Evolutionary conservation across 92 coral and sea anemone species (phyloP).

Genomic region (Parazoanthus darwini): DNA sequence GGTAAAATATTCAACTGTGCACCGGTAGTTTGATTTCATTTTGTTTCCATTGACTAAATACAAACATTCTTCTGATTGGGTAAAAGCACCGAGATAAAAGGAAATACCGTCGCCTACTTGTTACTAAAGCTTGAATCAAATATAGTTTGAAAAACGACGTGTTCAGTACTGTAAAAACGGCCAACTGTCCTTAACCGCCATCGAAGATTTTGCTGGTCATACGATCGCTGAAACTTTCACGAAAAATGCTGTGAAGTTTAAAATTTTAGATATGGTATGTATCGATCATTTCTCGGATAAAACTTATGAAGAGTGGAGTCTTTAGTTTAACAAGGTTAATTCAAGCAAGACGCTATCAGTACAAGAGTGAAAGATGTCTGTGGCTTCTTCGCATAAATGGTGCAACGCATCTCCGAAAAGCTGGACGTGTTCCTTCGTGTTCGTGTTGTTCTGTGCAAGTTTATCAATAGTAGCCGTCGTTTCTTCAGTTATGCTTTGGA

Average conservation of each 20-base stretch:
- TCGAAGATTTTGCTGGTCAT: background rate
- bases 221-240: background rate
- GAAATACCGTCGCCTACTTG: no score
- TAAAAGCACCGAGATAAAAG: no score
- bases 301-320: background rate
- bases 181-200: no score
- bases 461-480: background rate
- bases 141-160: background rate
- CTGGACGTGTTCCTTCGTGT: background rate
- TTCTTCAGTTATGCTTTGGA: conserved; percentile 8
- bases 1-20: background rate
- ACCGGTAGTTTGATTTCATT: background rate
- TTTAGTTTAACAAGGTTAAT: background rate
- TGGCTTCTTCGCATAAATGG: background rate
- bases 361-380: background rate
- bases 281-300: background rate
- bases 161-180: background rate
- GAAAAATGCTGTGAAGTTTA: no score
- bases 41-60: no score
- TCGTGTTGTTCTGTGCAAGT: background rate
- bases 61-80: background rate
- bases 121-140: no score
- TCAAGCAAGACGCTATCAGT: no score
- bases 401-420: background rate
- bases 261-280: background rate